Evolutionary conservation across 2,797 vertebrate species (phyloP).

Genomic region (Chiloscyllium punctatum): DNA sequence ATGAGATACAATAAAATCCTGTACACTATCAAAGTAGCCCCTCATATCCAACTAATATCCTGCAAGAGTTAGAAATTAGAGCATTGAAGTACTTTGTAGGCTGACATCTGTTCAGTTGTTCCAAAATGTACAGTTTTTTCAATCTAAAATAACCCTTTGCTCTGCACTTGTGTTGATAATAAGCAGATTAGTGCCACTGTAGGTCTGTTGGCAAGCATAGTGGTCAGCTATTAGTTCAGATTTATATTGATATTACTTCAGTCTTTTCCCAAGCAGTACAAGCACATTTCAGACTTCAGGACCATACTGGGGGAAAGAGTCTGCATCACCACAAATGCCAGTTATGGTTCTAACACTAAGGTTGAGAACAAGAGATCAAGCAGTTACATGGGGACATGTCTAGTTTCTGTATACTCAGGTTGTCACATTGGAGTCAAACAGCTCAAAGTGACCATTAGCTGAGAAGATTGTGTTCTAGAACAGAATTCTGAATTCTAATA

Average conservation of each 20-base stretch:
- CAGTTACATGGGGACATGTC: not conserved
- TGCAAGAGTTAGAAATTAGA: not conserved
- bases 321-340: too few relatives aligned
- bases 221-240: not conserved
- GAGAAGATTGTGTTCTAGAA: too few relatives aligned
- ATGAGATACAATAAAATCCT: not conserved
- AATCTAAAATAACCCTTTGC: not conserved
- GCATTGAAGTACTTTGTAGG: not conserved
- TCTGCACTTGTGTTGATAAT: not conserved
- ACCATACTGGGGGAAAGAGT: not conserved
- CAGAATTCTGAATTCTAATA: too few relatives aligned
- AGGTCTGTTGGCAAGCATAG: not conserved
- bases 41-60: not conserved
- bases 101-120: not conserved
- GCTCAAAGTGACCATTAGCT: too few relatives aligned
- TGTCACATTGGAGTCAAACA: too few relatives aligned
- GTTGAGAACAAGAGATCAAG: not conserved
- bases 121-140: not conserved
- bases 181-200: not conserved
- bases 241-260: not conserved
- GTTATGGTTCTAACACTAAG: not conserved
- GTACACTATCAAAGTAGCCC: too few relatives aligned
- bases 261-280: not conserved
- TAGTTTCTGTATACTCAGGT: too few relatives aligned
- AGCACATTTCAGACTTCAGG: too few relatives aligned